These are phyloP conservation scores for Cisticola juncidis DNA, from an alignment of 2,113 vertebrate genomes.

Conservation along the genomic window DNA sequence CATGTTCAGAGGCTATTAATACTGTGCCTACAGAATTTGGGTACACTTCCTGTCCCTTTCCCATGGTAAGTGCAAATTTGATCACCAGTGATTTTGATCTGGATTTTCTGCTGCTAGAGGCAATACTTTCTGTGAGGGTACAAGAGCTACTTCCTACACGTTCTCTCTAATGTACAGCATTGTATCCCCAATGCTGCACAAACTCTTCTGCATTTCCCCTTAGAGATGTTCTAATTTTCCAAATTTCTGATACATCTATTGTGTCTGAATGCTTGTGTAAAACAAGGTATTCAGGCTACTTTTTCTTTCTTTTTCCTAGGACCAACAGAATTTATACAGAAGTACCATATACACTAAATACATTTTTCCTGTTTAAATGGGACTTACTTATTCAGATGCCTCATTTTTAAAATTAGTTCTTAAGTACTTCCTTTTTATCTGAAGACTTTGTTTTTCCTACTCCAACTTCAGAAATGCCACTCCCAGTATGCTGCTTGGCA, in stretches of 20 bases:
- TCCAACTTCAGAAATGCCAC: neutral
- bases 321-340: neutral
- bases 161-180: neutral
- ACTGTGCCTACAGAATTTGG: neutral
- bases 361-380: neutral
- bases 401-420: neutral
- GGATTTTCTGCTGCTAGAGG: neutral
- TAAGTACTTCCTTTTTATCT: neutral
- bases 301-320: neutral
- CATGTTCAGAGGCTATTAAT: neutral
- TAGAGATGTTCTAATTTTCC: neutral
- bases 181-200: neutral
- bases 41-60: neutral
- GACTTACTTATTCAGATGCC: neutral
- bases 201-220: neutral
- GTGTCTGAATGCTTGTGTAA: neutral
- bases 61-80: neutral
- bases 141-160: rapidly evolving
- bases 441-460: neutral
- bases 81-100: neutral
- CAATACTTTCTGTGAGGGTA: neutral
- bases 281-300: neutral
- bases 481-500: neutral
- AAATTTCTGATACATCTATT: neutral
- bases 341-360: neutral